A percentile compares a stretch with the other conserved stretches of the same genome.
phyloP scores from a whole-genome alignment of 2,113 vertebrate species.

The Myotis lucifugus region DNA sequence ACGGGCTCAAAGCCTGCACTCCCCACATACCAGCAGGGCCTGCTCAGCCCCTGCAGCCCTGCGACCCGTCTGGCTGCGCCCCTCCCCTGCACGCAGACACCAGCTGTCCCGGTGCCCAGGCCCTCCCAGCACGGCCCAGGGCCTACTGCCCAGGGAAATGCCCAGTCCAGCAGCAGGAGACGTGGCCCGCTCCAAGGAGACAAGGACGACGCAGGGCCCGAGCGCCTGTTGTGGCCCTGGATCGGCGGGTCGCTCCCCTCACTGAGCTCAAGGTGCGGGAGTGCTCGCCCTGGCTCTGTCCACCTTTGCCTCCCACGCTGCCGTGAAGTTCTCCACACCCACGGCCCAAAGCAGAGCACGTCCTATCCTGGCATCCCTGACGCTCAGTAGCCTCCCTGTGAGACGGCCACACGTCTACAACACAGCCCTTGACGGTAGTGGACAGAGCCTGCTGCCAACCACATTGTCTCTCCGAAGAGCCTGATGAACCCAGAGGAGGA shows the following conservation, averaged over 20 bases:
- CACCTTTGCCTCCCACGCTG: fast-evolving
- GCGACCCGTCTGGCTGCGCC: not conserved
- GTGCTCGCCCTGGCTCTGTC: fast-evolving
- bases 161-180: not conserved
- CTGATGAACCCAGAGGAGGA: not conserved
- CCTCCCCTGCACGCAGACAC: not conserved
- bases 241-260: not conserved
- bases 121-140: not conserved
- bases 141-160: too few species aligned
- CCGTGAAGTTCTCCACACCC: fast-evolving
- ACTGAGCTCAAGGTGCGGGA: fast-evolving
- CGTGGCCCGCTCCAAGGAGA: fast-evolving
- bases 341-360: fast-evolving
- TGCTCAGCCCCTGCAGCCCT: too few species aligned
- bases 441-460: too few species aligned
- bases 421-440: too few species aligned
- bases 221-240: not conserved
- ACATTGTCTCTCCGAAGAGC: not conserved
- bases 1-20: fast-evolving
- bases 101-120: not conserved
- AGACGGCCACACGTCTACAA: too few species aligned
- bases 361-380: not conserved
- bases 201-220: fast-evolving
- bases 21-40: not conserved
- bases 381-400: too few species aligned